A percentile compares a stretch with the other conserved stretches of the same genome.
Conservation (phyloP, 2,888 invertebrate species). For the Polydrusus pterygomalis region DNA sequence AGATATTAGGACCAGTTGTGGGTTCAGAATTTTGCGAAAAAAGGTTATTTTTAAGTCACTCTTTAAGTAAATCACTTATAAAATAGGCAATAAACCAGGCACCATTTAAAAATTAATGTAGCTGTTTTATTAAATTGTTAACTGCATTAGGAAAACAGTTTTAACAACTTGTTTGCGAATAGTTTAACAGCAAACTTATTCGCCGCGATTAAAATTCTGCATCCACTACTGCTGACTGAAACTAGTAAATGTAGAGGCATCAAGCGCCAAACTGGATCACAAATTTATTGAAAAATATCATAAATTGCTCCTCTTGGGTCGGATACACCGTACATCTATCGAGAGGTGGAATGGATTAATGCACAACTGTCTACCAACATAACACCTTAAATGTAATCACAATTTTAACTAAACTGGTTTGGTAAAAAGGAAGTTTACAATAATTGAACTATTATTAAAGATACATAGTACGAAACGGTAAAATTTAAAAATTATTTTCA, state of each 20-base stretch:
- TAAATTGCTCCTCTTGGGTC: slow-evolving; percentile 52
- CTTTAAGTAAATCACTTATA: too few relatives aligned
- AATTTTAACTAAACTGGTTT: not conserved
- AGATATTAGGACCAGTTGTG: slow-evolving; percentile 56
- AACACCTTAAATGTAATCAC: not conserved
- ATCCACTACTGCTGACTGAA: slow-evolving; percentile 54
- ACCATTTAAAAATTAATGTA: too few relatives aligned
- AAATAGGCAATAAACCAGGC: too few relatives aligned
- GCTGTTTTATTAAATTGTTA: not conserved
- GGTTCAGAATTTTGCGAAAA: slow-evolving; percentile 13
- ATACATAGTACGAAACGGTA: not conserved
- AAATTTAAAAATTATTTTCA: slow-evolving; percentile 1
- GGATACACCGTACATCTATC: slow-evolving; percentile 64
- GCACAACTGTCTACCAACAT: slow-evolving; percentile 46
- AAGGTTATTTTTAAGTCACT: not conserved
- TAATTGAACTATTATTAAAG: not conserved
- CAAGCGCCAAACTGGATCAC: slow-evolving; percentile 57
- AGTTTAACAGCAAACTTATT: not conserved
- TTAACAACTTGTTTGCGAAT: not conserved
- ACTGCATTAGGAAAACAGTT: not conserved
- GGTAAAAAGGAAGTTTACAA: not conserved
- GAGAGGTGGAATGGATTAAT: slow-evolving; percentile 60
- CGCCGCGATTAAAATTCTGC: not conserved
- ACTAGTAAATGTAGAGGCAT: slow-evolving; percentile 62
- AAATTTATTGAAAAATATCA: slow-evolving; percentile 60